These are phyloP conservation scores for Oscheius myriophilus DNA, from an alignment of 2,888 invertebrate species.

Conservation along the genomic window DNA sequence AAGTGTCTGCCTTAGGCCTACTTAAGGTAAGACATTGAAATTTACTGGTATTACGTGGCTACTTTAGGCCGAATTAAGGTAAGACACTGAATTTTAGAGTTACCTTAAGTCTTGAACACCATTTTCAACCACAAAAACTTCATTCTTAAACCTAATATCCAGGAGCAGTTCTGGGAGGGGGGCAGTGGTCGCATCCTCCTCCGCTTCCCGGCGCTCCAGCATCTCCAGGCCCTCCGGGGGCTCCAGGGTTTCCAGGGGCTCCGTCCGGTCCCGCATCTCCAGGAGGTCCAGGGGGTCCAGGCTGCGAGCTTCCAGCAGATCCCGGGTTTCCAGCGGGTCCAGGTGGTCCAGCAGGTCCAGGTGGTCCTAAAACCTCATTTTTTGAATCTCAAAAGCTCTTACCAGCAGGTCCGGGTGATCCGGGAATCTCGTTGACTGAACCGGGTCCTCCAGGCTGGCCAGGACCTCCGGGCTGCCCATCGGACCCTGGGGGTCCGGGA, in stretches of 20 bases:
- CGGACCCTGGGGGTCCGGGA: slow-evolving; percentile 49
- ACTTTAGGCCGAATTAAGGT: too few species aligned
- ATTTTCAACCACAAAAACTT: too few species aligned
- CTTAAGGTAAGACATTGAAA: too few species aligned
- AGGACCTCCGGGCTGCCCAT: slow-evolving; percentile 49
- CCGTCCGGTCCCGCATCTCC: slow-evolving; percentile 60
- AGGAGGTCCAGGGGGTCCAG: slow-evolving; percentile 57
- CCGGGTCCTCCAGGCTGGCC: slow-evolving; percentile 57
- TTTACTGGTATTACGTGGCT: too few species aligned
- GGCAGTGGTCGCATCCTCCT: slow-evolving; percentile 61
- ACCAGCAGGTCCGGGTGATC: slow-evolving; percentile 45
- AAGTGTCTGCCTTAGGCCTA: too few species aligned
- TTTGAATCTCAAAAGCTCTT: neutral
- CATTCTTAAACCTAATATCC: slow-evolving; percentile 46
- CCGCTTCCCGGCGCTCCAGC: slow-evolving; percentile 31
- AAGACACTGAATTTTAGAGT: too few species aligned
- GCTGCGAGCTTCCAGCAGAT: slow-evolving; percentile 38
- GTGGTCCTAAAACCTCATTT: slow-evolving; percentile 33
- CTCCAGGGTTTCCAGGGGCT: slow-evolving; percentile 55
- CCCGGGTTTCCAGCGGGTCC: slow-evolving; percentile 57
- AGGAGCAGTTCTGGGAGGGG: slow-evolving; percentile 60
- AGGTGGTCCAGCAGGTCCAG: slow-evolving; percentile 55
- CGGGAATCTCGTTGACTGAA: slow-evolving; percentile 48
- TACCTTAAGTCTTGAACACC: too few species aligned
- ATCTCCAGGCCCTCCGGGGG: slow-evolving; percentile 45